Evolutionary conservation across 1,140 invertebrate species (phyloP).

Genomic region (Anastrepha ludens): DNA sequence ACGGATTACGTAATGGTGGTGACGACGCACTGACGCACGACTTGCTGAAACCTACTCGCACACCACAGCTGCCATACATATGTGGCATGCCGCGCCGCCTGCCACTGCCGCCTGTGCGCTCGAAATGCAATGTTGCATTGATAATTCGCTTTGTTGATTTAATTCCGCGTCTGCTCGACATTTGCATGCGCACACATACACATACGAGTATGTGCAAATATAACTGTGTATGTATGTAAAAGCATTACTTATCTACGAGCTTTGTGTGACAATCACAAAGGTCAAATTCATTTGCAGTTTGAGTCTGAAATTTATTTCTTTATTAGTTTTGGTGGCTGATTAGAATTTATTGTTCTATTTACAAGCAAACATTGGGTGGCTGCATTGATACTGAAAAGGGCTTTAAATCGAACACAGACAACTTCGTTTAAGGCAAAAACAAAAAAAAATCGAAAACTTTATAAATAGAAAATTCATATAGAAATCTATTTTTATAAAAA

Average conservation of each 20-base stretch:
- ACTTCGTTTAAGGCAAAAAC: neutral
- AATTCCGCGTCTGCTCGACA: slow-evolving; percentile 34
- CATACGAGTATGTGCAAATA: neutral
- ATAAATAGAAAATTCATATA: neutral
- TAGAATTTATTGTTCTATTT: slow-evolving; percentile 6
- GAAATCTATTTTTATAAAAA: neutral
- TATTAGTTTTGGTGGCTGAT: neutral
- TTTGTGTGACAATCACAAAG: neutral
- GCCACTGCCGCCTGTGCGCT: neutral
- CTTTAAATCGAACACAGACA: no score
- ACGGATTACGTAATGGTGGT: slow-evolving; percentile 19
- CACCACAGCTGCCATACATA: neutral
- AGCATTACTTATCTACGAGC: neutral
- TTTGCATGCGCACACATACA: neutral
- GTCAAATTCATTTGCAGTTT: slow-evolving; percentile 1
- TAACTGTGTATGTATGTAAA: neutral
- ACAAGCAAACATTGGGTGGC: no score
- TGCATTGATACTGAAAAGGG: no score
- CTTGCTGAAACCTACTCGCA: neutral
- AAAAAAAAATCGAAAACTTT: neutral
- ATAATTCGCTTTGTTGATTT: slow-evolving; percentile 20
- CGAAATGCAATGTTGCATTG: slow-evolving; percentile 42
- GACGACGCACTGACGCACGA: slow-evolving; percentile 27
- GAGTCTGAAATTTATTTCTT: slow-evolving; percentile 13
- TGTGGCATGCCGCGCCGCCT: neutral